These are phyloP conservation scores for Lepidurus arcticus DNA, from an alignment of 1,140 invertebrate species.

Conservation along the genomic window DNA sequence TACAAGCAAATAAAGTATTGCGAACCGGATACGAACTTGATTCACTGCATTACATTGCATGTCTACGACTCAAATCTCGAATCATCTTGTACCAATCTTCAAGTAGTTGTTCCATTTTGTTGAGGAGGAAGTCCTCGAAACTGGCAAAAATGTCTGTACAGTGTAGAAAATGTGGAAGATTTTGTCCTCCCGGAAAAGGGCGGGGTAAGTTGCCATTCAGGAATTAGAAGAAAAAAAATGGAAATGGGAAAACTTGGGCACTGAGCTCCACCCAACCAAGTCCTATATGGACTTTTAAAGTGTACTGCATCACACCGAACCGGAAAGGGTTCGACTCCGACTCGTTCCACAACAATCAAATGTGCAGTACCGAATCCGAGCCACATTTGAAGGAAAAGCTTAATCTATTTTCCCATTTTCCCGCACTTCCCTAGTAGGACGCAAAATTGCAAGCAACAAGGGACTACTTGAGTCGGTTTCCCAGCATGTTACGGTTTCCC, in stretches of 20 bases:
- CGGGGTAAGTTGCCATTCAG: neutral
- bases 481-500: neutral
- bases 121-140: too few species aligned
- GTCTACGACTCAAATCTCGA: neutral
- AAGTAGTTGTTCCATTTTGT: too few species aligned
- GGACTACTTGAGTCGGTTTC: too few species aligned
- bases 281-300: neutral
- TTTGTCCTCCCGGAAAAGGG: neutral
- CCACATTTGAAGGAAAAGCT: neutral
- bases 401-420: neutral
- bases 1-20: neutral
- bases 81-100: too few species aligned
- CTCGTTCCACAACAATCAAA: neutral
- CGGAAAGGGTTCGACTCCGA: neutral
- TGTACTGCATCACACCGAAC: neutral
- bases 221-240: neutral
- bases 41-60: neutral
- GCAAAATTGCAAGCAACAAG: too few species aligned
- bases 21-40: conserved; percentile 4
- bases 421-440: neutral
- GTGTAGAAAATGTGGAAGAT: too few species aligned
- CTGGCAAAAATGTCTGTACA: too few species aligned
- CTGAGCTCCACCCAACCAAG: neutral
- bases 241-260: too few species aligned
- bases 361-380: neutral